Evolutionary conservation across 2,113 vertebrate species (phyloP).

Genomic region (Macheiramphus alcinus): DNA sequence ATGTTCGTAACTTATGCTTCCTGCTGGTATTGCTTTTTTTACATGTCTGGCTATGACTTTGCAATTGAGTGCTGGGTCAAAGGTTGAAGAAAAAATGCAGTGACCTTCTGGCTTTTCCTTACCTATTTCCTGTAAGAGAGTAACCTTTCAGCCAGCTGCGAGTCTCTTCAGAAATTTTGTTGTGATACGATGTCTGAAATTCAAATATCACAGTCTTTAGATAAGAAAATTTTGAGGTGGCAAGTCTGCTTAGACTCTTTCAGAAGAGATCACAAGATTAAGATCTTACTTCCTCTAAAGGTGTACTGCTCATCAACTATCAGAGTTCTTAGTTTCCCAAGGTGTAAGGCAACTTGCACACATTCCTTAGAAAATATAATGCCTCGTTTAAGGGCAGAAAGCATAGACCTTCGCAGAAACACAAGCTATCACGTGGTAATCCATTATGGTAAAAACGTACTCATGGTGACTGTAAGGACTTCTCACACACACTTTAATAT

Average conservation of each 20-base stretch:
- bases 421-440: fast-evolving
- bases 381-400: background rate
- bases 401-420: background rate
- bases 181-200: background rate
- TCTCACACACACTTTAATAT: background rate
- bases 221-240: background rate
- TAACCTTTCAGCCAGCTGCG: background rate
- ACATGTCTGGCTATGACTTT: background rate
- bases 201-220: background rate
- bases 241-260: background rate
- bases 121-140: background rate
- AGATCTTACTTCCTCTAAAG: background rate
- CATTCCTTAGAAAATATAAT: background rate
- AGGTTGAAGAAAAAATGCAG: constrained; percentile 19
- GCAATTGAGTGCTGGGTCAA: constrained; percentile 2
- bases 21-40: background rate
- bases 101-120: background rate
- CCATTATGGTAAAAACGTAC: background rate
- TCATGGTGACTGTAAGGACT: background rate
- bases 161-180: background rate
- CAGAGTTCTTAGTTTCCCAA: background rate
- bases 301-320: background rate
- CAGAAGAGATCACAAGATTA: background rate
- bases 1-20: background rate
- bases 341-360: background rate